A percentile compares a stretch with the other conserved stretches of the same genome.
These are phyloP conservation scores for Gymnocypris eckloni DNA, from an alignment of 2,797 vertebrate genomes.

Conservation along the genomic window DNA sequence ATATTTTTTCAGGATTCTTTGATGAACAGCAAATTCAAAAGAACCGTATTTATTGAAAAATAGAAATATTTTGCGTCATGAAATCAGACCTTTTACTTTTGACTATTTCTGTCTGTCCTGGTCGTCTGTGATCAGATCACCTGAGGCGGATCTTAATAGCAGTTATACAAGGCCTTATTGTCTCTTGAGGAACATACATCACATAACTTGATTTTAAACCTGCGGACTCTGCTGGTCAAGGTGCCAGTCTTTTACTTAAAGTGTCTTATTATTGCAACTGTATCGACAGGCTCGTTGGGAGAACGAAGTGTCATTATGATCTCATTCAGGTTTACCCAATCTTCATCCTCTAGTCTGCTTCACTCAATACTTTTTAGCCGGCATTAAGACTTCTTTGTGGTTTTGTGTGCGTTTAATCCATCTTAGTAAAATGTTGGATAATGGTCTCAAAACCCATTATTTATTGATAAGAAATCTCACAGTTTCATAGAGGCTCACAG, in stretches of 20 bases:
- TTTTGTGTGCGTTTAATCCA: constrained; percentile 46
- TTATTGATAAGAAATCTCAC: constrained; percentile 69
- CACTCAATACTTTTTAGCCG: constrained; percentile 39
- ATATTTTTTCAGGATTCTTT: too few relatives aligned
- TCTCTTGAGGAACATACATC: background rate
- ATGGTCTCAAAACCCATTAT: constrained; percentile 58
- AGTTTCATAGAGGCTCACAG: constrained; percentile 66
- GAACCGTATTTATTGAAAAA: too few relatives aligned
- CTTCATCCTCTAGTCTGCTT: constrained; percentile 24
- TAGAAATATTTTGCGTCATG: too few relatives aligned
- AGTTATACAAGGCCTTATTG: background rate
- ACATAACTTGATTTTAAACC: background rate
- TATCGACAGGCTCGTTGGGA: constrained; percentile 5
- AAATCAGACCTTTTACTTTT: too few relatives aligned
- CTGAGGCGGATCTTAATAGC: too few relatives aligned
- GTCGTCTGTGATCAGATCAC: too few relatives aligned
- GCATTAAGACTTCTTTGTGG: constrained; percentile 46
- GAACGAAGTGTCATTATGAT: constrained; percentile 35
- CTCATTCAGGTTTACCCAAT: constrained; percentile 3
- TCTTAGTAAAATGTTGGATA: constrained; percentile 58
- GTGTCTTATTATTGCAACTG: constrained; percentile 8
- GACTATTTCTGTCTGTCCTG: too few relatives aligned
- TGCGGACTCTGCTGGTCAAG: background rate
- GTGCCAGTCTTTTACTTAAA: background rate
- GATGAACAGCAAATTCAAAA: too few relatives aligned